Evolutionary conservation across 2,888 invertebrate genomes (phyloP), one percentile per base, ranked within the genome.

Genomic region (Mongoloraphidia duomilia): DNA sequence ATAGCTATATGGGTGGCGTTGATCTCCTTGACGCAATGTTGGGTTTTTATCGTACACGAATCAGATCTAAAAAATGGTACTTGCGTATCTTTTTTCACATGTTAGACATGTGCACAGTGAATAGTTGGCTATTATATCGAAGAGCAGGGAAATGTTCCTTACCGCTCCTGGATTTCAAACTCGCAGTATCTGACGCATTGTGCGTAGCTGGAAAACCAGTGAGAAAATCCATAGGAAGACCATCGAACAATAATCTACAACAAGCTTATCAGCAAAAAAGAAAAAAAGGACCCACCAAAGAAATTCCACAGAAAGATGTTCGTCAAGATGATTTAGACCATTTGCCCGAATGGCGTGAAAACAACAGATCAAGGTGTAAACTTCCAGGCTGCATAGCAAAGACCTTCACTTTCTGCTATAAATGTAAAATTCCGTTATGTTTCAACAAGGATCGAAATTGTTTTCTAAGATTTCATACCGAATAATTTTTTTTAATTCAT

Each of bases 1-100:
- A 55, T 44, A 41, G 13, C 5, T 55, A 56, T 14, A 59, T 59
- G 56, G 54, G 54, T 34, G 56, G 57, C 9, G 54, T 54, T n/a
- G 55, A 54, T 47, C 46, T 55, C 13, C 45, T 56, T 14, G 52
- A 56, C 50, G 47, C 52, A 26, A 50, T 53, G 51, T 41, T 55
- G 9, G 53, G 51, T 10, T 53, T 47, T 26, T 50, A 55, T 44
- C 38, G 50, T n/a, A 52, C 51, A 35, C 42, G 47, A 43, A 52
- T 55, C 26, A 47, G 52, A 36, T 50, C 50, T n/a, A 53, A 50
- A 35, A 54, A 51, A 45, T 54, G 42, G 46, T 52, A 54, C 38
- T 35, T 52, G 35, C 26, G 51, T 10, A 46, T 49, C 1, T 49
- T 47, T 47, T 52, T 49, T 47, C 54, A 54, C 41, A 50, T 55